Base-by-base conservation (phyloP, 1,140 invertebrate species). In the Aphis gossypii region DNA sequence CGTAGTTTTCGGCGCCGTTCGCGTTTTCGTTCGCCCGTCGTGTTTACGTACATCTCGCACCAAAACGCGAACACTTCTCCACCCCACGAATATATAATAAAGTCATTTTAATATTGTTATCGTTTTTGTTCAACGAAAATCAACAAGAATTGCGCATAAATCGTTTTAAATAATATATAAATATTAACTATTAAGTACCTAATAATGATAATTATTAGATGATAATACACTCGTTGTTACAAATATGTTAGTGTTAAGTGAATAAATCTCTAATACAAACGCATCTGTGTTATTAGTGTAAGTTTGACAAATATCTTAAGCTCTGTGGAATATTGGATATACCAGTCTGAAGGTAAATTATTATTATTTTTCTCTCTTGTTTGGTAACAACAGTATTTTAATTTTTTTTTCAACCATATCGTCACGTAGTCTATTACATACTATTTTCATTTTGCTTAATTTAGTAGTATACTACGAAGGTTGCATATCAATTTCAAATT, bases 221-320 rank as follows among this genome's bases (percentile, higher is more conserved):
- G 14, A 54, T 54, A 54, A 38, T 54, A 38, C 20, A 89, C 21
- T 41, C 35, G 56, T 56, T 56, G 88, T 89, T 89, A 89, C 38
- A 38, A 89, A 88, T 41, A 41, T 25, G 51, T 87, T 89, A 89
- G 88, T 89, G 51, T 89, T 89, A 89, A 89, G 88, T 89, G 35
- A 89, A 83, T 38, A 89, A 89, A 56, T 89, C 88, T 89, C 90
- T 91, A 76, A 91, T 91, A 89, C 56, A 91, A 76, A 46, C 68
- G 76, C 21, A n/a, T 92, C 91, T 92, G 91, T 92, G 91, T 92
- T 92, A 92, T n/a, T 92, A 92, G 91, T 92, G 91, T 92, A 82
- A 89, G 87, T 88, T 88, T 38, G 48, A 89, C 21, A 89, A 89
- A 54, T 86, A 51, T 87, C 14, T 87, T 38, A 25, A 38, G 38